Evolutionary conservation across 2,113 vertebrate genomes (phyloP), one percentile per base, ranked within the genome.

Genomic region (Poecile atricapillus): DNA sequence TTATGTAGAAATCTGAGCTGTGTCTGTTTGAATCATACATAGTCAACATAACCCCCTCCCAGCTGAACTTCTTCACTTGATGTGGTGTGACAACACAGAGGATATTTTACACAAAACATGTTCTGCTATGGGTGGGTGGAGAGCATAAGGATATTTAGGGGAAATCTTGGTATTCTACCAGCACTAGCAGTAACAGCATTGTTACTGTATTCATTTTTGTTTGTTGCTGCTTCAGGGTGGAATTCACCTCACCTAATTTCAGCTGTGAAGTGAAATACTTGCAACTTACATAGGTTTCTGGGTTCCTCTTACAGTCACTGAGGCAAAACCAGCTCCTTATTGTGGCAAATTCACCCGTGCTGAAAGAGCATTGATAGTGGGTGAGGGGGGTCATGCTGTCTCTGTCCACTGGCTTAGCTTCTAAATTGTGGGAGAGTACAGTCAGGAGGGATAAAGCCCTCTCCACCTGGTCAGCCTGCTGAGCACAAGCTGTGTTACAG

Each of bases 71-170:
- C 60, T 50, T 95, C 56, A 49, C 52, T 93, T 92, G 80, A 93
- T 94, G 44, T 87, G 55, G 64, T 47, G 60, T 95, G 94, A 94
- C 95, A 97, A 81, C 78, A 71, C 8, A 44, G 75, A 80, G 60
- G 58, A 62, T 68, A 83, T 81, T 92, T 93, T 92, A 68, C 49
- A 35, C 46, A 56, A 87, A 94, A 81, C 49, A 33, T 30, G 15
- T 88, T 95, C 52, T 6, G 1, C 31, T 86, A 4, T 5, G 33
- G 76, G 68, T 90, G 73, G 76, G 79, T 92, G 83, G 79, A 77
- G 76, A 92, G 35, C 41, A 30, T 41, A n/a, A 78, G 33, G 56
- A 73, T 87, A 41, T 93, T 76, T 50, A 46, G 35, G 53, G 49
- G 53, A 64, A 90, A 68, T 93, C 56, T 63, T 92, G 53, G 47